These are phyloP conservation scores for Brassicogethes aeneus DNA, from an alignment of 2,888 invertebrate species.

Conservation along the genomic window DNA sequence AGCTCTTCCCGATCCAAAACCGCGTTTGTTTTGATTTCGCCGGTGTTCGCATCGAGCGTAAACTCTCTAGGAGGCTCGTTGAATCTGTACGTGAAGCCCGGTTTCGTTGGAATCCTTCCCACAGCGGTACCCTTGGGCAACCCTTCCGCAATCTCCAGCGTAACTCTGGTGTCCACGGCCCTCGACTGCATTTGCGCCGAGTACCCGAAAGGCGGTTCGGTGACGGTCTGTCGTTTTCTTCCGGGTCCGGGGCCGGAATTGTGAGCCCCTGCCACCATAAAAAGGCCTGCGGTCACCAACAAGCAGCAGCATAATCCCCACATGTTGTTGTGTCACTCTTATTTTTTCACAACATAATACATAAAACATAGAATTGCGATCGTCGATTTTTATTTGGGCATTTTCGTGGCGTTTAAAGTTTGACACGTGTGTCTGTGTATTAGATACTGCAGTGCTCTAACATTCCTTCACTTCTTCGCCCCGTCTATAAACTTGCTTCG, in stretches of 20 bases:
- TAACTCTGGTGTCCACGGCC: slow-evolving; percentile 78
- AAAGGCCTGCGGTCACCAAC: slow-evolving; percentile 24
- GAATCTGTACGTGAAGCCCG: slow-evolving; percentile 85
- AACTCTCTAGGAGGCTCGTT: slow-evolving; percentile 89
- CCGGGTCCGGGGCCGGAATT: slow-evolving; percentile 37
- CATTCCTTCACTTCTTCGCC: slow-evolving; percentile 39
- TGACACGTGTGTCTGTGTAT: slow-evolving; percentile 33
- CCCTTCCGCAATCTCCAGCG: slow-evolving; percentile 79
- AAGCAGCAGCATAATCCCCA: slow-evolving; percentile 26
- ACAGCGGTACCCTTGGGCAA: slow-evolving; percentile 75
- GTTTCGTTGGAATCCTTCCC: slow-evolving; percentile 78
- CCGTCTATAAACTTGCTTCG: slow-evolving; percentile 38
- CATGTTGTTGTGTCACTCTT: slow-evolving; percentile 19
- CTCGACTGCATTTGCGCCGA: slow-evolving; percentile 74
- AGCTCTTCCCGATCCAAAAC: slow-evolving; percentile 80
- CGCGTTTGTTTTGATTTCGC: slow-evolving; percentile 74
- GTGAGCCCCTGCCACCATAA: slow-evolving; percentile 31
- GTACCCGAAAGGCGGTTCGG: slow-evolving; percentile 29
- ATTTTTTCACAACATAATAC: slow-evolving; percentile 15
- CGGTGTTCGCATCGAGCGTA: slow-evolving; percentile 69
- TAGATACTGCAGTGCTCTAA: slow-evolving; percentile 38
- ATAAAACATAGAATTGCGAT: slow-evolving; percentile 2
- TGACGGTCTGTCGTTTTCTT: slow-evolving; percentile 28
- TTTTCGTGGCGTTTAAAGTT: slow-evolving; percentile 26
- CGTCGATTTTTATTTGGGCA: slow-evolving; percentile 18